A percentile compares a stretch with the other conserved stretches of the same genome.
Evolutionary conservation across 2,113 vertebrate genomes (phyloP).

Genomic region (Gobiocypris rarus): DNA sequence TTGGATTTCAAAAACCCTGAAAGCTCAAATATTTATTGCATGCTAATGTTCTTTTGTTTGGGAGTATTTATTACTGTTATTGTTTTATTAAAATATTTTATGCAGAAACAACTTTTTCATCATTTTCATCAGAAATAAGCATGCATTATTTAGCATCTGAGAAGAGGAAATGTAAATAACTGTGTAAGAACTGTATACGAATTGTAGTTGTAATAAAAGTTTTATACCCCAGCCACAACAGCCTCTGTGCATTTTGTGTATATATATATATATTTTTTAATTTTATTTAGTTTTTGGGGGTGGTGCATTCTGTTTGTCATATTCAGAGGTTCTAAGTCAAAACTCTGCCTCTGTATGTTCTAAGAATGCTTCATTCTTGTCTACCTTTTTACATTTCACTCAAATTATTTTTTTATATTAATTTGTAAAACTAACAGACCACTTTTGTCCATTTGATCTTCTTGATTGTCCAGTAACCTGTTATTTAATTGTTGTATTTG

Average conservation of each 20-base stretch:
- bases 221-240: not conserved
- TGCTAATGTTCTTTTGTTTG: not conserved
- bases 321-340: not conserved
- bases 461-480: not conserved
- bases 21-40: constrained; percentile 19
- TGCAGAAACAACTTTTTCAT: not conserved
- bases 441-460: not conserved
- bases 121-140: not conserved
- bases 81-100: not conserved
- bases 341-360: not conserved
- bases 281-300: not conserved
- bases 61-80: constrained; percentile 19
- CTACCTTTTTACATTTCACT: not conserved
- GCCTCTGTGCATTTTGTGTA: constrained; percentile 15
- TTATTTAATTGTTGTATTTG: not conserved
- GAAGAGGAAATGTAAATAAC: constrained; percentile 22
- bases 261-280: not conserved
- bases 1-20: not conserved
- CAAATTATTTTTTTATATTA: not conserved
- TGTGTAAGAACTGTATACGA: constrained; percentile 6
- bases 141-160: constrained; percentile 9
- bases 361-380: not conserved
- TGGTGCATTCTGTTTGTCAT: not conserved
- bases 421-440: not conserved
- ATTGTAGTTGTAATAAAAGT: constrained; percentile 32